phyloP scores from a whole-genome alignment of 2,797 vertebrate genomes.

The Cirrhinus molitorella region DNA sequence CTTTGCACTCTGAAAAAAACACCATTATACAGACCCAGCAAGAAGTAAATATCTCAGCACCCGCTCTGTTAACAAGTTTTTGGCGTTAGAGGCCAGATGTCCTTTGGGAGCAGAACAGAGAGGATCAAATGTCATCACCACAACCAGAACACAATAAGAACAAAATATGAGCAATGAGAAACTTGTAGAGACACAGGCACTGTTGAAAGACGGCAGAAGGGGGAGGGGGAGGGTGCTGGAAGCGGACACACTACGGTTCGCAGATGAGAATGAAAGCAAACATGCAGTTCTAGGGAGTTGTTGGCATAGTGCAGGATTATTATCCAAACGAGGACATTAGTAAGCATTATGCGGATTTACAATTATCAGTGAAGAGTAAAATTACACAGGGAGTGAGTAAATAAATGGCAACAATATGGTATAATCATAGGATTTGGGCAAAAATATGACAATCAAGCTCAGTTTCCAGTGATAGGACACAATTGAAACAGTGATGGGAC shows the following conservation, averaged over 20 bases:
- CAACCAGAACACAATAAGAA: constrained; percentile 51
- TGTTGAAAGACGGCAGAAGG: constrained; percentile 35
- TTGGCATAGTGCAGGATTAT: neutral
- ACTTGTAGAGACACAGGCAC: constrained; percentile 31
- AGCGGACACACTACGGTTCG: constrained; percentile 10
- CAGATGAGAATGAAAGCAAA: constrained; percentile 19
- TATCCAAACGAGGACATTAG: constrained; percentile 24
- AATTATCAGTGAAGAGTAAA: constrained; percentile 29
- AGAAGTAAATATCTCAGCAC: constrained; percentile 32
- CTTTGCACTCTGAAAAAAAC: neutral
- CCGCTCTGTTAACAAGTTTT: constrained; percentile 50
- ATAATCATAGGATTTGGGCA: constrained; percentile 42
- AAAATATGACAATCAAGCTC: constrained; percentile 30
- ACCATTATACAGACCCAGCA: constrained; percentile 2
- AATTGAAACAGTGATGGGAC: constrained; percentile 33
- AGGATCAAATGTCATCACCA: constrained; percentile 44
- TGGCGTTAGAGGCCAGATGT: constrained; percentile 36
- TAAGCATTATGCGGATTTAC: constrained; percentile 27
- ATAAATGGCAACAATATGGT: constrained; percentile 33
- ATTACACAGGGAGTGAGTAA: constrained; percentile 29
- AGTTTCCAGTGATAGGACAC: constrained; percentile 23
- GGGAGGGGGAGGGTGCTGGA: neutral
- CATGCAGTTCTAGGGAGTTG: constrained; percentile 27
- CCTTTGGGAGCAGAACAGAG: constrained; percentile 50
- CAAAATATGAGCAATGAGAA: constrained; percentile 51